Base-by-base conservation (phyloP, 2,888 invertebrate genomes). In the Ecliptopera silaceata region DNA sequence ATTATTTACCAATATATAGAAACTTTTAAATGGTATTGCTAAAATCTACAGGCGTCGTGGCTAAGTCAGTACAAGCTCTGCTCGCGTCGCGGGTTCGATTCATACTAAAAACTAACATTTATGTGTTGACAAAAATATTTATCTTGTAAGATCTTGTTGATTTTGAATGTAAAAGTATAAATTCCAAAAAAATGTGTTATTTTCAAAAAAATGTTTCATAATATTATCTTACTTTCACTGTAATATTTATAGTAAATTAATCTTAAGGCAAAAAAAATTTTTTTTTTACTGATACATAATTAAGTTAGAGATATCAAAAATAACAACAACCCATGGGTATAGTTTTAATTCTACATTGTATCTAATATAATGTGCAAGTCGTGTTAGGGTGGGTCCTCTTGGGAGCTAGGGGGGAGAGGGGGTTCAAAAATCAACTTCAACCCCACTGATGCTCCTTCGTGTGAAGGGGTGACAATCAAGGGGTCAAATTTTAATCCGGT, bases 1-100 rank as follows among this genome's bases (percentile, higher is more conserved):
- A 88, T 84, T 84, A 88, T 88, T 79, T 87, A 86, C 86, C 74
- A 72, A 85, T 85, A 73, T 50, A 66, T 56, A 69, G 66, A 68
- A 70, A 69, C 44, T 64, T 36, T 36, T 11, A n/a, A 49, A 29
- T 15, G n/a, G n/a, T 31, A 31, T 31, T 43, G 43, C 43, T 4
- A 44, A 43, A 31, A 31, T 44, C n/a, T n/a, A n/a, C n/a, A n/a
- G n/a, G n/a, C n/a, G n/a, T n/a, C n/a, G n/a, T n/a, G n/a, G n/a
- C n/a, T 3, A 22, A 26, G 1, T 32, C n/a, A 32, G 3, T 12
- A n/a, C 12, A 12, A 12, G 3, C 12, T n/a, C 32, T n/a, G n/a
- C n/a, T n/a, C n/a, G n/a, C n/a, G n/a, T n/a, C n/a, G n/a, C n/a
- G n/a, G n/a, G n/a, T n/a, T n/a, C n/a, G n/a, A n/a, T n/a, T n/a